Evolutionary conservation across 2,888 invertebrate genomes (phyloP).

Genomic region (Troides helena): DNA sequence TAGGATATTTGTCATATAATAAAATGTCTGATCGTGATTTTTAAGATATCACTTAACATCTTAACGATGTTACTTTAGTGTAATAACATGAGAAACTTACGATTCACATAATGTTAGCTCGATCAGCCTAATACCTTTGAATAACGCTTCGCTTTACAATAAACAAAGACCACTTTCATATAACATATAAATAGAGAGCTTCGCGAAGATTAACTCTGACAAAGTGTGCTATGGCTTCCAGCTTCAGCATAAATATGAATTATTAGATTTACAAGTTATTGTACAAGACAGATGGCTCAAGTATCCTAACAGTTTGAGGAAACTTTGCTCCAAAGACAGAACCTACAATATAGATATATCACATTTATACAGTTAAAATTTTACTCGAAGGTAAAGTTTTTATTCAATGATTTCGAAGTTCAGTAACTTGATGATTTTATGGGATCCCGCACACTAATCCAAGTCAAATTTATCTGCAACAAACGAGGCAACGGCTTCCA

Average conservation of each 20-base stretch:
- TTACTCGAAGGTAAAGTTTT: background rate
- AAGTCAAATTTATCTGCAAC: no score
- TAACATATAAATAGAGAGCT: constrained; percentile 41
- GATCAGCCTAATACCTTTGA: background rate
- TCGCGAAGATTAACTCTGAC: constrained; percentile 37
- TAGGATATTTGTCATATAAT: no score
- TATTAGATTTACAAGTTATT: constrained; percentile 12
- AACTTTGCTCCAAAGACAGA: background rate
- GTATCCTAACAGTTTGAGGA: background rate
- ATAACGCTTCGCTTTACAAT: constrained; percentile 3
- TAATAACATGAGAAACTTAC: background rate
- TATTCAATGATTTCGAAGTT: no score
- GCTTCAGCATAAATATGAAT: constrained; percentile 24
- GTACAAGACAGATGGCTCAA: background rate
- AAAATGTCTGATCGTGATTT: no score
- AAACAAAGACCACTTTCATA: constrained; percentile 25
- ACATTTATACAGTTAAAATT: no score
- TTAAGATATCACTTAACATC: background rate
- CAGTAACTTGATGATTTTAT: no score
- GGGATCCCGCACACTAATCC: no score
- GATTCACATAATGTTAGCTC: background rate
- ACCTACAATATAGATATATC: no score
- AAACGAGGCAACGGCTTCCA: no score
- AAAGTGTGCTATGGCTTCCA: constrained; percentile 34
- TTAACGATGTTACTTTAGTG: background rate